Conservation (phyloP, 1,140 invertebrate species). For the Paraescarpia echinospica region DNA sequence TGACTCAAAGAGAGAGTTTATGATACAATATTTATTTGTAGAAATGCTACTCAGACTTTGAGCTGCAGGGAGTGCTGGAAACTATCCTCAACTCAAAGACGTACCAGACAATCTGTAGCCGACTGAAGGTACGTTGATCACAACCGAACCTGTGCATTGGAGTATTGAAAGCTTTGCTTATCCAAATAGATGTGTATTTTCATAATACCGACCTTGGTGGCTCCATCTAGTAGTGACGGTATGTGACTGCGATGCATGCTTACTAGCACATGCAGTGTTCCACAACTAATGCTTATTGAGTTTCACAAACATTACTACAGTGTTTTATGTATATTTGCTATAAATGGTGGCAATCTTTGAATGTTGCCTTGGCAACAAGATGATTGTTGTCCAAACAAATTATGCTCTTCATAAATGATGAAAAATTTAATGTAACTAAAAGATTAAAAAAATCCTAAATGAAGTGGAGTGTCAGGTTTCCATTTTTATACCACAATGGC, state of each 20-base stretch:
- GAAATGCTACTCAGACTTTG: conserved; percentile 99
- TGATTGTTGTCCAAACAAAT: background rate
- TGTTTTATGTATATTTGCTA: background rate
- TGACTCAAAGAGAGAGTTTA: background rate
- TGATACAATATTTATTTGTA: conserved; percentile 59
- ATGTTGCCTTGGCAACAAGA: background rate
- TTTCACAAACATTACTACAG: background rate
- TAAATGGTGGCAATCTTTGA: no score
- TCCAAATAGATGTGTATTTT: background rate
- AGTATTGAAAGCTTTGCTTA: background rate
- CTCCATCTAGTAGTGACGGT: background rate
- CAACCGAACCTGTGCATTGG: background rate
- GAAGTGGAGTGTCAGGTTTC: background rate
- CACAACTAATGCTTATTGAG: background rate
- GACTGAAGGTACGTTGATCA: conserved; percentile 77
- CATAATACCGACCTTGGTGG: background rate
- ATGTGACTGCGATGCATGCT: background rate
- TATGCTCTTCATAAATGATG: background rate
- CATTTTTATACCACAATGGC: background rate
- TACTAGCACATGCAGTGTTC: background rate
- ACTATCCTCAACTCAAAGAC: conserved; percentile 96
- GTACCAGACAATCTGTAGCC: conserved; percentile 88
- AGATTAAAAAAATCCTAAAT: background rate
- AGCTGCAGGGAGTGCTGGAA: conserved; percentile 97
- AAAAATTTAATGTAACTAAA: background rate